phyloP scores from a whole-genome alignment of 2,888 invertebrate genomes.

The Vesta saturnalis region DNA sequence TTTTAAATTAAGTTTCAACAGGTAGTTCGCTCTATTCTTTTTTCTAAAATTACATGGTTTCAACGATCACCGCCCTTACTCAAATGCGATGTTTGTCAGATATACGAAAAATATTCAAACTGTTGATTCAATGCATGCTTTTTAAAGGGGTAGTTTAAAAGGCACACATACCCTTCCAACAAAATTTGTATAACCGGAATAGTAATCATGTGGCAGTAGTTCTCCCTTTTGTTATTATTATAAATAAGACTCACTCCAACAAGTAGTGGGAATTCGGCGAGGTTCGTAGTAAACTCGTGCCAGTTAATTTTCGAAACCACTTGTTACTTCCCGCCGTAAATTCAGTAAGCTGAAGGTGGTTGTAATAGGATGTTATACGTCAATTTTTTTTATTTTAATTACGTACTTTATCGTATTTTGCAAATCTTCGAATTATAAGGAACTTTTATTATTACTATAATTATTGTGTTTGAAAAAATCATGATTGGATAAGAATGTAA shows the following conservation, averaged over 20 bases:
- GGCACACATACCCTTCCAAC: not conserved
- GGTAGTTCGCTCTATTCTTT: too few relatives aligned
- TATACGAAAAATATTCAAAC: too few relatives aligned
- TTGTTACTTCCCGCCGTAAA: slow-evolving; percentile 34
- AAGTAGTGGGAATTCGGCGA: slow-evolving; percentile 32
- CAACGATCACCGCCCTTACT: too few relatives aligned
- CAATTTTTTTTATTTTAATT: not conserved
- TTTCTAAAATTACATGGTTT: too few relatives aligned
- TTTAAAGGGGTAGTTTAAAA: too few relatives aligned
- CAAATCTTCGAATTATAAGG: not conserved
- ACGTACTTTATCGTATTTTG: slow-evolving; percentile 11
- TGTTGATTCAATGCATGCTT: too few relatives aligned
- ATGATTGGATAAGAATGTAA: not conserved
- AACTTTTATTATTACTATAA: too few relatives aligned
- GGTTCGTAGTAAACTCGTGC: slow-evolving; percentile 31
- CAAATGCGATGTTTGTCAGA: too few relatives aligned
- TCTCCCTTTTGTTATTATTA: not conserved
- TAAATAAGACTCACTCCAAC: not conserved
- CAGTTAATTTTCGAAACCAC: slow-evolving; percentile 37
- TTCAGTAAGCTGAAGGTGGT: slow-evolving; percentile 29
- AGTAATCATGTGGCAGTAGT: not conserved
- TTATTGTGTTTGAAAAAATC: not conserved
- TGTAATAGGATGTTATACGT: slow-evolving; percentile 12
- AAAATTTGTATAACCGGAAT: not conserved
- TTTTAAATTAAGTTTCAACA: too few relatives aligned